Evolutionary conservation across 2,888 invertebrate genomes (phyloP).

Genomic region (Hipparchia semele): DNA sequence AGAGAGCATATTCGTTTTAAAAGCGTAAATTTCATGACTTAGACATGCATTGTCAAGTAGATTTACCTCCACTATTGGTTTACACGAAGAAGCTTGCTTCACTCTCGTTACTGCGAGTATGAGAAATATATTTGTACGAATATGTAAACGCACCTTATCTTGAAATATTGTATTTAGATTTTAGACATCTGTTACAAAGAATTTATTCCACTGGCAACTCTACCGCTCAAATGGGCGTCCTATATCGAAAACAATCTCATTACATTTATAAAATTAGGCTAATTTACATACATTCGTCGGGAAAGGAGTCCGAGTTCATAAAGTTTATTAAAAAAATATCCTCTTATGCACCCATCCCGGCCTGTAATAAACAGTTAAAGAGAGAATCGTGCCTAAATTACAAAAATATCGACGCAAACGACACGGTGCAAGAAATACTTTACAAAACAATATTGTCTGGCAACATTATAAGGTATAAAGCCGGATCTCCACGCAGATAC

Average conservation of each 20-base stretch:
- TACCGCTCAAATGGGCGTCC: neutral
- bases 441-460: conserved; percentile 76
- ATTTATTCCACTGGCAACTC: neutral
- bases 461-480: conserved; percentile 66
- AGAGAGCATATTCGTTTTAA: too few relatives aligned
- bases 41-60: too few relatives aligned
- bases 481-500: neutral
- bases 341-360: conserved; percentile 64
- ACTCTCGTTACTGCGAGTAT: too few relatives aligned
- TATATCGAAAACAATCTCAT: conserved; percentile 5
- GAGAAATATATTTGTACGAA: too few relatives aligned
- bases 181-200: too few relatives aligned
- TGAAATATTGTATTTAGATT: too few relatives aligned
- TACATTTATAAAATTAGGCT: conserved; percentile 25
- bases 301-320: conserved; percentile 47
- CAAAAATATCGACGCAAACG: conserved; percentile 57
- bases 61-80: too few relatives aligned
- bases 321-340: conserved; percentile 69
- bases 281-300: conserved; percentile 14
- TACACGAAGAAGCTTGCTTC: too few relatives aligned
- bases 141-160: too few relatives aligned
- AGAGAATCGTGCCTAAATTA: conserved; percentile 49
- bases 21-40: too few relatives aligned
- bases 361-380: conserved; percentile 41
- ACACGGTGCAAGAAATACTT: conserved; percentile 70